phyloP scores from a whole-genome alignment of 2,113 vertebrate species.

The Aegotheles bennettii region DNA sequence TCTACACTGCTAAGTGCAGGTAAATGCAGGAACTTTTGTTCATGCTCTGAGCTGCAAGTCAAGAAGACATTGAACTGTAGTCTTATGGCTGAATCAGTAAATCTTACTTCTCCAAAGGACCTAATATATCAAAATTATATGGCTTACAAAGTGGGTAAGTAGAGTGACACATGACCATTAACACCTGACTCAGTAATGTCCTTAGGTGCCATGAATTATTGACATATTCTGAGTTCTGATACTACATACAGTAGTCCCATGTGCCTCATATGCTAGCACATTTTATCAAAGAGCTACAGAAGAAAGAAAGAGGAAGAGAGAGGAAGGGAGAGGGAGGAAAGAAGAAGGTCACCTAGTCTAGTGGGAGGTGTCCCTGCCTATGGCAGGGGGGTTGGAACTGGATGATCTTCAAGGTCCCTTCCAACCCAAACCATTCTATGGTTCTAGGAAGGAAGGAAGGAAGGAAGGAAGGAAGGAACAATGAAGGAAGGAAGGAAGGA shows the following conservation, averaged over 20 bases:
- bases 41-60: neutral
- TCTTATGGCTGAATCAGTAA: neutral
- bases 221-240: neutral
- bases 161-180: neutral
- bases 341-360: too few relatives aligned
- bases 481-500: too few relatives aligned
- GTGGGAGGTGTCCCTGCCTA: too few relatives aligned
- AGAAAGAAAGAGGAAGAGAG: neutral
- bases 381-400: too few relatives aligned
- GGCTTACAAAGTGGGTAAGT: neutral
- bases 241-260: neutral
- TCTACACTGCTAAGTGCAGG: neutral
- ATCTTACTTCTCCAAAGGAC: neutral
- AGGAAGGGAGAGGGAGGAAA: too few relatives aligned
- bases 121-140: neutral
- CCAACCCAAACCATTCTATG: too few relatives aligned
- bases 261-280: neutral
- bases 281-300: neutral
- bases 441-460: too few relatives aligned
- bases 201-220: neutral
- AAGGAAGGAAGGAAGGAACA: too few relatives aligned
- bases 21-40: neutral
- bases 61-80: neutral
- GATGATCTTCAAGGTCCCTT: too few relatives aligned
- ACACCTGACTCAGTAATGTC: neutral